These are phyloP conservation scores for Tryphoninae sp. DNA, from an alignment of 2,888 invertebrate species.

Conservation along the genomic window DNA sequence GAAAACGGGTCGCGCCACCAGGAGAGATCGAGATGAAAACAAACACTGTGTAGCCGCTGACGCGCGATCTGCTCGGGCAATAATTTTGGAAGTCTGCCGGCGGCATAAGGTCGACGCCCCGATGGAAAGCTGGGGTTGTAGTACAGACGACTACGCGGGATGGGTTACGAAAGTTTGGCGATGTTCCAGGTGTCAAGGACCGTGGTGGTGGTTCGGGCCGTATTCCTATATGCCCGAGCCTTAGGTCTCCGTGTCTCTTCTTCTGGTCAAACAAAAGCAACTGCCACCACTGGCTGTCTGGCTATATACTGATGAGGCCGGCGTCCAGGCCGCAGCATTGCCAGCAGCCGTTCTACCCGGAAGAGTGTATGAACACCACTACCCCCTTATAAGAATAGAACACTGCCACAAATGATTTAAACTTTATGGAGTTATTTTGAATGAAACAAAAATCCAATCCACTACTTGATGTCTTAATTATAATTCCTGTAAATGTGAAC, in stretches of 20 bases:
- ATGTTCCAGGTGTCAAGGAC: constrained; percentile 79
- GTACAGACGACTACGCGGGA: constrained; percentile 38
- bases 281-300: constrained; percentile 40
- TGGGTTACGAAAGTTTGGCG: constrained; percentile 74
- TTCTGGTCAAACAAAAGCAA: constrained; percentile 67
- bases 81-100: constrained; percentile 79
- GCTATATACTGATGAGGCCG: constrained; percentile 55
- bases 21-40: constrained; percentile 71
- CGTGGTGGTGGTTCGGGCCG: constrained; percentile 67
- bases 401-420: constrained; percentile 52
- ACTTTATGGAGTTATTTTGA: too few species aligned
- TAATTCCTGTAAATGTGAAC: too few species aligned
- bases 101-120: constrained; percentile 77
- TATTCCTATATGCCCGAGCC: constrained; percentile 66
- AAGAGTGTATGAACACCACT: constrained; percentile 14
- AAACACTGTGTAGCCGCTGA: constrained; percentile 77
- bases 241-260: constrained; percentile 66
- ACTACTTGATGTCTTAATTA: too few species aligned
- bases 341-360: constrained; percentile 26
- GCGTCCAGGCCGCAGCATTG: constrained; percentile 38
- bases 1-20: constrained; percentile 45
- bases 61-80: constrained; percentile 72
- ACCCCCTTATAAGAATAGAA: constrained; percentile 4
- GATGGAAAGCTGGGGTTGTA: constrained; percentile 41
- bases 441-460: too few species aligned